phyloP scores from a whole-genome alignment of 2,797 vertebrate species.

The Myiothlypis chrysogaster region DNA sequence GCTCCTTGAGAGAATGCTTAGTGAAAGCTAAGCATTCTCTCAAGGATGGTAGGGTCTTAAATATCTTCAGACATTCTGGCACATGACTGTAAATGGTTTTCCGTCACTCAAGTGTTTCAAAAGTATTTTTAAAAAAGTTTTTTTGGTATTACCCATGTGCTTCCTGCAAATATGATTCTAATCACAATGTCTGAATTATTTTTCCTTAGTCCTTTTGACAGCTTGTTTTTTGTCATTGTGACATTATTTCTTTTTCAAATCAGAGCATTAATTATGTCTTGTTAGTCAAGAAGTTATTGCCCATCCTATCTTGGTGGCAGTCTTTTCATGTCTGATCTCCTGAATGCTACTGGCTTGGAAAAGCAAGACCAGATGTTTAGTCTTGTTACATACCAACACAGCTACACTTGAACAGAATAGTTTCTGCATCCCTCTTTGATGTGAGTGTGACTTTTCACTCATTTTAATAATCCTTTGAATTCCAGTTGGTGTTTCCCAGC shows the following conservation, averaged over 20 bases:
- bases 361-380: not conserved
- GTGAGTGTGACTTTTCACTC: not conserved
- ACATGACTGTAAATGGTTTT: not conserved
- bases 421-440: not conserved
- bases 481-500: not conserved
- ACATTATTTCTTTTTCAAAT: not conserved
- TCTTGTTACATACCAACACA: not conserved
- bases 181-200: not conserved
- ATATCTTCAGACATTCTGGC: constrained; percentile 15
- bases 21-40: not conserved
- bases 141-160: not conserved
- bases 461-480: not conserved
- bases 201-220: not conserved
- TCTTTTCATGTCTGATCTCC: not conserved
- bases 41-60: not conserved
- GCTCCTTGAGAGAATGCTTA: not conserved
- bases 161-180: not conserved
- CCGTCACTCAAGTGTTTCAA: not conserved
- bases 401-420: not conserved
- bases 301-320: not conserved
- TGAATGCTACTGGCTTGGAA: not conserved
- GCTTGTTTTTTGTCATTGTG: not conserved
- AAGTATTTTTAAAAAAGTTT: not conserved
- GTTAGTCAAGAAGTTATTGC: not conserved
- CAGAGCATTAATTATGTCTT: not conserved